Conservation (phyloP, 2,113 vertebrate genomes). For the Rhea americana region DNA sequence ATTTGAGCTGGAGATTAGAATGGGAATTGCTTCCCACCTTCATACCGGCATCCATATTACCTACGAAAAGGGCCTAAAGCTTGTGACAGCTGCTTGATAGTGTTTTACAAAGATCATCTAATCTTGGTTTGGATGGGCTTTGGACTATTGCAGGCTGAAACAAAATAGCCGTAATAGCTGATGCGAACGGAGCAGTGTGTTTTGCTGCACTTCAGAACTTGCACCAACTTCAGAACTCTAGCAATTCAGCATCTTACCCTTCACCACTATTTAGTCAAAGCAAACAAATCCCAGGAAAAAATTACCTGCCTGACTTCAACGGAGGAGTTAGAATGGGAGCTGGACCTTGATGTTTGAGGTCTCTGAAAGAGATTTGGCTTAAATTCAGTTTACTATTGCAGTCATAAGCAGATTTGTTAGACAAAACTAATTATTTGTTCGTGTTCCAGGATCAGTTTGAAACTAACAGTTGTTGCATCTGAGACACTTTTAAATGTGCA, state of each 20-base stretch:
- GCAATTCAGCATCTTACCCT: not conserved
- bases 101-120: accelerated
- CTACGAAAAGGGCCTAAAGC: accelerated
- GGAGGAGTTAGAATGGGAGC: not conserved
- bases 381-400: constrained; percentile 52
- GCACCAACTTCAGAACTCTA: too few species aligned
- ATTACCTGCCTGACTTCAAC: constrained; percentile 8
- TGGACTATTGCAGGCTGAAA: accelerated
- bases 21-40: not conserved
- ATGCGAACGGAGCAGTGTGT: accelerated
- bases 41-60: accelerated
- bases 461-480: constrained; percentile 64
- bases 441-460: constrained; percentile 65
- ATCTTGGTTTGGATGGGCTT: accelerated
- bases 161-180: accelerated
- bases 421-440: constrained; percentile 57
- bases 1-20: not conserved
- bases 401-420: constrained; percentile 61
- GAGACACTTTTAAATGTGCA: constrained; percentile 55
- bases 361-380: constrained; percentile 52
- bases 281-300: not conserved
- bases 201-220: accelerated
- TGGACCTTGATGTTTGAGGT: constrained; percentile 52
- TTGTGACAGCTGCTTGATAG: accelerated
- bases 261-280: not conserved